phyloP scores from a whole-genome alignment of 2,888 invertebrate species.

The Drosophila vallismaia region DNA sequence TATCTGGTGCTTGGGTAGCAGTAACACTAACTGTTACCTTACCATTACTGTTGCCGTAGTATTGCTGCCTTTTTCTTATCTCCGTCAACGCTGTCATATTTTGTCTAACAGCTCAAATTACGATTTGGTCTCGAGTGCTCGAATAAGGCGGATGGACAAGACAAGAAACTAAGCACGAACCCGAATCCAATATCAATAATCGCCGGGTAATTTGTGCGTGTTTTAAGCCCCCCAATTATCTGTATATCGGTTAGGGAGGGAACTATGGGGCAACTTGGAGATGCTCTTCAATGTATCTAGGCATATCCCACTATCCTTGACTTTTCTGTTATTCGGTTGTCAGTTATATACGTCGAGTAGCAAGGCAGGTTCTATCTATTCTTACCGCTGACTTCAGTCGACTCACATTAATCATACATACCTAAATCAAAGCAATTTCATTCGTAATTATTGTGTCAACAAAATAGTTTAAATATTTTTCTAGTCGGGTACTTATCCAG shows the following conservation, averaged over 20 bases:
- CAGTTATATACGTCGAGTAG: neutral
- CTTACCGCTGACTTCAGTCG: conserved; percentile 49
- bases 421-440: conserved; percentile 28
- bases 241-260: neutral
- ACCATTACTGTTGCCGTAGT: conserved; percentile 17
- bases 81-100: conserved; percentile 66
- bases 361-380: conserved; percentile 45
- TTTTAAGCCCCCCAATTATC: conserved; percentile 38
- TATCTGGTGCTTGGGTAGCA: conserved; percentile 48
- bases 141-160: conserved; percentile 61
- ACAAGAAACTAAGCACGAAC: conserved; percentile 35
- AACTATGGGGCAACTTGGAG: conserved; percentile 4
- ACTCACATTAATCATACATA: conserved; percentile 40
- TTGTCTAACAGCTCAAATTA: conserved; percentile 79
- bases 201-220: conserved; percentile 70
- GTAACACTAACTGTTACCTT: conserved; percentile 15
- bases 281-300: neutral
- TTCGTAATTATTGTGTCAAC: conserved; percentile 36
- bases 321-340: conserved; percentile 51
- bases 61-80: conserved; percentile 38
- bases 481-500: conserved; percentile 25
- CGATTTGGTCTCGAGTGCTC: conserved; percentile 76
- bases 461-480: conserved; percentile 60
- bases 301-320: conserved; percentile 26
- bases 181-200: conserved; percentile 70